phyloP scores from a whole-genome alignment of 2,888 invertebrate genomes.

The Agriopis marginaria region DNA sequence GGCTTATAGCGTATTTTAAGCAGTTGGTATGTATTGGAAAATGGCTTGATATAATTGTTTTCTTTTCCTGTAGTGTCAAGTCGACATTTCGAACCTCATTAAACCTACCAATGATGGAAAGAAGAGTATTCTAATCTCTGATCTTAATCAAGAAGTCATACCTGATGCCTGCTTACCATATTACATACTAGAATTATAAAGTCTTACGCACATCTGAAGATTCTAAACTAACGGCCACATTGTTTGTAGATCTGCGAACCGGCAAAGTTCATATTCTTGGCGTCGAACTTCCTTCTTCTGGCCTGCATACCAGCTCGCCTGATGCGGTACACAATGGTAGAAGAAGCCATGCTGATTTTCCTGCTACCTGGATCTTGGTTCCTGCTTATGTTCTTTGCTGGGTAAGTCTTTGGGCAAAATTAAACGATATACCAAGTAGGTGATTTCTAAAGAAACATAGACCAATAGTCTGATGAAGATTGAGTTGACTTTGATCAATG shows the following conservation, averaged over 20 bases:
- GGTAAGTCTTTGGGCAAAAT: conserved; percentile 86
- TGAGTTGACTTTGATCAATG: no score
- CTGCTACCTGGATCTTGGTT: conserved; percentile 99
- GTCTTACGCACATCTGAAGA: background rate
- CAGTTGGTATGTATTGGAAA: conserved; percentile 90
- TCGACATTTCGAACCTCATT: no score
- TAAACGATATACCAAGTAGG: background rate
- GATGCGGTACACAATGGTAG: conserved; percentile 90
- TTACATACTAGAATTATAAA: no score
- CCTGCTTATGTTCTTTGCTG: conserved; percentile 99
- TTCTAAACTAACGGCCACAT: background rate
- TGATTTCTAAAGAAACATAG: background rate
- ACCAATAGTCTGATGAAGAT: no score
- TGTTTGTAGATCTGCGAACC: conserved; percentile 95
- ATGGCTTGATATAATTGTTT: no score
- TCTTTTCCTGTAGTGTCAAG: no score
- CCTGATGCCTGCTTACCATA: no score
- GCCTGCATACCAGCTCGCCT: conserved; percentile 96
- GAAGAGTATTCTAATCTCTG: no score
- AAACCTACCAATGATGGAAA: background rate
- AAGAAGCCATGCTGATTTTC: conserved; percentile 96
- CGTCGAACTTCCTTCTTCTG: conserved; percentile 95
- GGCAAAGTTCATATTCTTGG: conserved; percentile 96
- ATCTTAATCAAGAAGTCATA: no score
- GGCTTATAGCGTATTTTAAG: conserved; percentile 94